phyloP scores from a whole-genome alignment of 1,140 invertebrate genomes.

The Lordiphosa mommai region DNA sequence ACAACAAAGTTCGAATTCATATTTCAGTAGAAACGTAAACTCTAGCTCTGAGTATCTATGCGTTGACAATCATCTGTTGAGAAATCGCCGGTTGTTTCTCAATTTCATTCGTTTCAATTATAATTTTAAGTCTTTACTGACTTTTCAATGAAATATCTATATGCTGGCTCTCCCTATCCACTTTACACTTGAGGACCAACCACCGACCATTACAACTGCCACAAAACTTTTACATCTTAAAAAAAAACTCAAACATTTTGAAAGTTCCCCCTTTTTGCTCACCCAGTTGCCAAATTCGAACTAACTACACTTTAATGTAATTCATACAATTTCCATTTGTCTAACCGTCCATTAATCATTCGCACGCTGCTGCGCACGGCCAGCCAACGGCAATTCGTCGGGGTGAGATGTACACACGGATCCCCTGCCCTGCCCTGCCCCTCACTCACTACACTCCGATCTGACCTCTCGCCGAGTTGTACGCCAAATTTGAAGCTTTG shows the following conservation, averaged over 20 bases:
- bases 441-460: not conserved
- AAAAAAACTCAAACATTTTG: constrained; percentile 26
- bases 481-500: constrained; percentile 68
- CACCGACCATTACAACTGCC: constrained; percentile 15
- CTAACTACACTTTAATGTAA: constrained; percentile 77
- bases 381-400: constrained; percentile 1
- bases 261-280: constrained; percentile 22
- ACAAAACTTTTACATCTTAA: constrained; percentile 44
- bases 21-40: too few relatives aligned
- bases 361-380: constrained; percentile 64
- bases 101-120: too few relatives aligned
- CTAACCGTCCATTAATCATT: constrained; percentile 73
- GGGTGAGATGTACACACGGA: too few relatives aligned
- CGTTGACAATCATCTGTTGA: too few relatives aligned
- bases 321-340: constrained; percentile 77
- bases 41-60: too few relatives aligned
- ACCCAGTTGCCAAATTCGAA: constrained; percentile 39
- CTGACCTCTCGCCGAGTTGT: constrained; percentile 7
- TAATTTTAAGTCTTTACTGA: constrained; percentile 17
- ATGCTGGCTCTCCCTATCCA: not conserved
- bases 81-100: too few relatives aligned
- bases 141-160: constrained; percentile 30
- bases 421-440: not conserved
- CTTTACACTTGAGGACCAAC: constrained; percentile 1
- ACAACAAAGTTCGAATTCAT: too few relatives aligned